Base-by-base conservation (phyloP, 1,140 invertebrate species). In the Pararge aegeria region DNA sequence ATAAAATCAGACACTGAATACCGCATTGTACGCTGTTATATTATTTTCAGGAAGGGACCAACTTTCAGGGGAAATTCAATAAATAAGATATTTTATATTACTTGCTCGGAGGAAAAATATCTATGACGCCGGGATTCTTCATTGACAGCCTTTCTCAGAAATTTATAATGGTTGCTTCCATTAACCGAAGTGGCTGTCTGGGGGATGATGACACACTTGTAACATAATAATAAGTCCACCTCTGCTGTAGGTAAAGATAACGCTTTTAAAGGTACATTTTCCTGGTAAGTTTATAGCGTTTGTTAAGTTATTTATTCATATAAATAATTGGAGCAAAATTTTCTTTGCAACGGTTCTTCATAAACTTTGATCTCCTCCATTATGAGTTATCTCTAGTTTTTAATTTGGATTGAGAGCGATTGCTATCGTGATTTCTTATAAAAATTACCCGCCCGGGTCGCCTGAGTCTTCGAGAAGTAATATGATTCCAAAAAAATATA, bases 121-220 rank as follows among this genome's bases (percentile, higher is more conserved):
- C 70, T 70, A 77, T 77, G 57, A 55, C 68, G 53, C 61, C 55
- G 61, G 60, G 61, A 59, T 52, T 63, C 34, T 48, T 44, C 38
- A 60, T 34, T 71, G 76, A 78, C 76, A 78, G 51, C 63, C 75
- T 78, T 70, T 82, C 76, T 53, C 55, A 62, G 68, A 78, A 80
- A 82, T 81, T 74, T 78, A 81, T 82, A 82, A 80, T 80, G 69
- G 68, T 75, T 75, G 64, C 68, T 73, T 66, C 73, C 75, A 82
- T 82, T 82, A 80, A 53, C 27, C 30, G 56, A 54, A 81, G 76
- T 79, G 70, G 60, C 56, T 66, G 57, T 58, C 61, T 64, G 66
- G 55, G 52, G 50, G 15, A 54, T 70, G 64, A 71, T 70, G 64
- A 71, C 73, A 65, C 73, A 72, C 37, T 55, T 29, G 46, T 68